Percentiles rank a stretch among this genome's conserved stretches.
Conservation (phyloP, 2,797 vertebrate species). For the Menidia menidia region DNA sequence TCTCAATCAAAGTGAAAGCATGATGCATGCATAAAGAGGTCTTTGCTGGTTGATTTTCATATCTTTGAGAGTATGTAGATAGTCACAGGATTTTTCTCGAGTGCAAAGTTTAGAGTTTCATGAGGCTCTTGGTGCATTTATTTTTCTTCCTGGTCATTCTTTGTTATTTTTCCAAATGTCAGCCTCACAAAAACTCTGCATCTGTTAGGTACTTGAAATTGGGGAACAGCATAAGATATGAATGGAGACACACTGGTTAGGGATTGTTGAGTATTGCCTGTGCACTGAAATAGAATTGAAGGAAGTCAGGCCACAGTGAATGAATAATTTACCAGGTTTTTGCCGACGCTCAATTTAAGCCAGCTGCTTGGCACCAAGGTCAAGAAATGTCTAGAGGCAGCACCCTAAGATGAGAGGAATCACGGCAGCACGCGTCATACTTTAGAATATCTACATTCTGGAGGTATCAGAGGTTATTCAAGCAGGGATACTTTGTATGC, state of each 20-base stretch:
- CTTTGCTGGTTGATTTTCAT: conserved; percentile 20
- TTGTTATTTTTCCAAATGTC: not conserved
- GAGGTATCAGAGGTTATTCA: not conserved
- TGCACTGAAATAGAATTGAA: conserved; percentile 27
- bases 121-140: not conserved
- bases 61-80: not conserved
- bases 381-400: conserved; percentile 19
- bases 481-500: not conserved
- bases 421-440: not conserved
- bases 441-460: conserved; percentile 7
- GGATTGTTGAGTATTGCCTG: conserved; percentile 6
- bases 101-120: not conserved
- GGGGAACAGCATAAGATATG: not conserved
- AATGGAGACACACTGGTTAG: not conserved
- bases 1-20: no score
- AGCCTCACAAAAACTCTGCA: not conserved
- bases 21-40: not conserved
- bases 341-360: conserved; percentile 50
- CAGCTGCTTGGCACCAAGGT: conserved; percentile 57
- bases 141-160: not conserved
- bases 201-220: not conserved
- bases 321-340: conserved; percentile 76
- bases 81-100: no score
- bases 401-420: conserved; percentile 13
- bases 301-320: conserved; percentile 40